Evolutionary conservation across 2,888 invertebrate species (phyloP), one percentile per base, ranked within the genome.

Genomic region (Tinea pellionella): DNA sequence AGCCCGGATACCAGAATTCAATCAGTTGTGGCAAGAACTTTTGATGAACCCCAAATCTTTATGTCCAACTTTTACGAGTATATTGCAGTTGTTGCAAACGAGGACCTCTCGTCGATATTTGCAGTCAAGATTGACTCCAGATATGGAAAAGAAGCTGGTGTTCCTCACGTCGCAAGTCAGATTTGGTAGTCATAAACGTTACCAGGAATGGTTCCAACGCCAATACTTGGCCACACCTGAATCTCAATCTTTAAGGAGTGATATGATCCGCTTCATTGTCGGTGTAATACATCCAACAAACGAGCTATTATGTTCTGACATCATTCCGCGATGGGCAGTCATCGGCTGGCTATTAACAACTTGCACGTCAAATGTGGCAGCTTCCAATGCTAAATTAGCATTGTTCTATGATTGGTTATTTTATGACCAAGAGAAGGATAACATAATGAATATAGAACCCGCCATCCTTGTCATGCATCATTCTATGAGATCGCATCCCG

Each of bases 391-490:
- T 55, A 97, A 97, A 82, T 81, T 97, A 61, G 95, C 96, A 13
- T 87, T 97, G 57, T 97, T 97, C 79, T 96, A 95, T 78, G 97
- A 97, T 78, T 97, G 97, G 97, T 82, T 97, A 51, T 94, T 96
- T 72, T 97, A 94, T 80, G 96, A 97, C 69, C 91, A 94, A 16
- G 94, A 94, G 66, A 94, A 93, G 74, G 96, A 97, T 78, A 96
- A 96, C 75, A 97, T 97, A 64, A 97, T 97, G 97, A 96, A 97
- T 78, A 96, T 97, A 67, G 96, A 97, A 83, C 96, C 97, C 18
- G 96, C 96, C 11, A 96, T 97, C 68, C 89, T 97, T 65, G 96
- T 97, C 19, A 97, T 97, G 96, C 94, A 94, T 78, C 94, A 96
- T 85, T 96, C 96, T 55, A 94, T 97, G 92, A 89, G 95, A 71